Evolutionary conservation across 2,888 invertebrate species (phyloP).

Genomic region (Lysandra coridon): DNA sequence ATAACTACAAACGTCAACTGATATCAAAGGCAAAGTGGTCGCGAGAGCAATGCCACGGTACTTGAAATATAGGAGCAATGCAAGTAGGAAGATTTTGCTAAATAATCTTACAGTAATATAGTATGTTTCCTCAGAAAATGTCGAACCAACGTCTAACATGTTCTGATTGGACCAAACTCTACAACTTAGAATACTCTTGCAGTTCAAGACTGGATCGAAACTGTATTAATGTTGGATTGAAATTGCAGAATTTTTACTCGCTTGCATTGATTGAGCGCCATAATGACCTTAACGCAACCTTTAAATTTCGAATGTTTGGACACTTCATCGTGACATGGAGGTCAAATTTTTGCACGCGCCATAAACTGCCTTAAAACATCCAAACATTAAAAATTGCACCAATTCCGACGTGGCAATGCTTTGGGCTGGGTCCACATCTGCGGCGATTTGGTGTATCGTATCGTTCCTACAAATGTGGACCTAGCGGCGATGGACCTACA

Average conservation of each 20-base stretch:
- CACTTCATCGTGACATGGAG: neutral
- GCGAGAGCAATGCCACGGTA: slow-evolving; percentile 70
- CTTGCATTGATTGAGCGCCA: neutral
- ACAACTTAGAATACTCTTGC: too few species aligned
- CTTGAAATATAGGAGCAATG: neutral
- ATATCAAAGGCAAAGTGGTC: slow-evolving; percentile 51
- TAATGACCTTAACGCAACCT: neutral
- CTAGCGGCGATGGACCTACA: slow-evolving; percentile 46
- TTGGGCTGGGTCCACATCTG: neutral
- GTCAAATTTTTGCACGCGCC: slow-evolving; percentile 1
- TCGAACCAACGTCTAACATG: too few species aligned
- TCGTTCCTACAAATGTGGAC: neutral
- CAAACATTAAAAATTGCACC: slow-evolving; percentile 2
- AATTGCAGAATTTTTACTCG: neutral
- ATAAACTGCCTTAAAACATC: neutral
- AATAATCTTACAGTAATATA: neutral
- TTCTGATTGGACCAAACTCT: too few species aligned
- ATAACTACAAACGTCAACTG: slow-evolving; percentile 62
- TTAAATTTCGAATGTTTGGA: neutral
- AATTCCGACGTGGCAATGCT: neutral
- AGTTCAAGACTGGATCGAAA: too few species aligned
- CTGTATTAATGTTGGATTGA: too few species aligned
- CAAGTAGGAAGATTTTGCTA: neutral
- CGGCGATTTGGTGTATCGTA: too few species aligned
- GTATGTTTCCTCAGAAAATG: too few species aligned